Evolutionary conservation across 2,888 invertebrate genomes (phyloP).

Genomic region (Plagodis pulveraria): DNA sequence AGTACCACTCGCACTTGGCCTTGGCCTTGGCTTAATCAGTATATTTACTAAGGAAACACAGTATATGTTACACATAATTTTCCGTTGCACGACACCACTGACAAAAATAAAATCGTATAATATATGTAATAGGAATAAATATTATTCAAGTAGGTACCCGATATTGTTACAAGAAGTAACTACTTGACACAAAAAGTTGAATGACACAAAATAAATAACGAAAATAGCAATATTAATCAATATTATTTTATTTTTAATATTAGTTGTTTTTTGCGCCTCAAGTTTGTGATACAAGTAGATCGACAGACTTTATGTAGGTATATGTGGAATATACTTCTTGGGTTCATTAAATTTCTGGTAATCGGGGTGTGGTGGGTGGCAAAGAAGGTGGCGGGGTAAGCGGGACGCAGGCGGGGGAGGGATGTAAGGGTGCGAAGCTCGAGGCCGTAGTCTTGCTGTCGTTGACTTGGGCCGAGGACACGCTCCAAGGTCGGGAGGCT

Average conservation of each 20-base stretch:
- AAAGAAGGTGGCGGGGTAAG: conserved; percentile 47
- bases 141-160: too few relatives aligned
- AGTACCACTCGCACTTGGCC: too few relatives aligned
- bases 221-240: too few relatives aligned
- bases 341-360: conserved; percentile 62
- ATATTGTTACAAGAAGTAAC: too few relatives aligned
- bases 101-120: too few relatives aligned
- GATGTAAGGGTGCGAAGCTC: conserved; percentile 16
- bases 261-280: neutral
- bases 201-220: neutral
- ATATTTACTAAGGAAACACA: too few relatives aligned
- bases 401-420: conserved; percentile 53
- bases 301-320: conserved; percentile 4
- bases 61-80: too few relatives aligned
- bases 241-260: neutral
- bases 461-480: conserved; percentile 79
- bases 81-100: too few relatives aligned
- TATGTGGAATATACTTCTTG: conserved; percentile 29
- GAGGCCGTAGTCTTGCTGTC: conserved; percentile 69
- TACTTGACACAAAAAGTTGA: too few relatives aligned
- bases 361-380: conserved; percentile 44
- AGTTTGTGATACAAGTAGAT: conserved; percentile 16
- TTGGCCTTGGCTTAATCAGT: too few relatives aligned
- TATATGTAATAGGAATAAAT: too few relatives aligned
- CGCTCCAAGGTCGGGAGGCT: conserved; percentile 71